phyloP scores from a whole-genome alignment of 2,113 vertebrate species.

The Mugil cephalus region DNA sequence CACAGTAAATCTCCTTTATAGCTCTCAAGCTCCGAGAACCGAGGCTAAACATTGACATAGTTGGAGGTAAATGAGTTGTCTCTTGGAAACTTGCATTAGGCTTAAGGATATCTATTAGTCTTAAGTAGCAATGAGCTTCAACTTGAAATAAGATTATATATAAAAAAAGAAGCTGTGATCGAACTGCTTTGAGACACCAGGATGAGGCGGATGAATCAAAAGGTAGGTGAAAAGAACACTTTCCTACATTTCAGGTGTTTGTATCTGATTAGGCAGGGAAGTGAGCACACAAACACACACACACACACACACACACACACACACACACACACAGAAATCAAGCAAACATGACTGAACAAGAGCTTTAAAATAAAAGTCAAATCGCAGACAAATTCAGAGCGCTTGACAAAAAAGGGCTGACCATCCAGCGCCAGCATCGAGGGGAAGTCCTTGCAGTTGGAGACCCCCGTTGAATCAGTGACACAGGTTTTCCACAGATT shows the following conservation, averaged over 20 bases:
- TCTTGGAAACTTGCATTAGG: slow-evolving; percentile 19
- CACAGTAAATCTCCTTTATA: slow-evolving; percentile 85
- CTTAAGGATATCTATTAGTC: slow-evolving; percentile 20
- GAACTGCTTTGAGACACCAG: background rate
- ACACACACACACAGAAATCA: background rate
- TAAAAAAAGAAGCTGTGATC: background rate
- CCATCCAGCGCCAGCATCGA: slow-evolving; percentile 96
- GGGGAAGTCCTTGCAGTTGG: slow-evolving; percentile 96
- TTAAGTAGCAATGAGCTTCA: slow-evolving; percentile 4
- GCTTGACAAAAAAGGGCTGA: slow-evolving; percentile 74
- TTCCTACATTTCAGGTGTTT: background rate
- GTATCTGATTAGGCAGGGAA: background rate
- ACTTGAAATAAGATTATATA: slow-evolving; percentile 9
- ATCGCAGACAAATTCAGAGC: background rate
- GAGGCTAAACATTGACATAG: slow-evolving; percentile 83
- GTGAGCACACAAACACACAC: background rate
- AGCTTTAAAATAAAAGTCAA: background rate
- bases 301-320: background rate
- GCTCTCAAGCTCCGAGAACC: slow-evolving; percentile 70
- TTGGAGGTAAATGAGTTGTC: slow-evolving; percentile 65
- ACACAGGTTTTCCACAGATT: slow-evolving; percentile 97
- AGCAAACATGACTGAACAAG: background rate
- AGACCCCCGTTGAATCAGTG: slow-evolving; percentile 94
- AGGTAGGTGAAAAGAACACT: background rate
- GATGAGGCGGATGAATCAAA: background rate